phyloP scores from a whole-genome alignment of 1,140 invertebrate species.

The Nephila pilipes region DNA sequence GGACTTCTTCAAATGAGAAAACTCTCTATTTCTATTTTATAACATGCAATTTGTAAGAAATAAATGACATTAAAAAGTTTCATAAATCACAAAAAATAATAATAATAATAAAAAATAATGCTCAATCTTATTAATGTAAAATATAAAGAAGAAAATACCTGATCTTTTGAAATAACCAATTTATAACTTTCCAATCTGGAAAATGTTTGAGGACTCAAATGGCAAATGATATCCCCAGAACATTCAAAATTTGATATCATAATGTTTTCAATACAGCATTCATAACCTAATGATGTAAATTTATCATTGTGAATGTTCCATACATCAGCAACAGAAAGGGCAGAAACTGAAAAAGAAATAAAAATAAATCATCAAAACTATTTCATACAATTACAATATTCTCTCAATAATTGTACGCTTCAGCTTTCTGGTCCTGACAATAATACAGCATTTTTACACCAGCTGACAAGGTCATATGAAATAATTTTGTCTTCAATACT shows the following conservation, averaged over 20 bases:
- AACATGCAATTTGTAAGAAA: too few species aligned
- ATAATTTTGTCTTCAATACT: too few species aligned
- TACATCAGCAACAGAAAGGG: conserved; percentile 3
- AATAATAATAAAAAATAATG: too few species aligned
- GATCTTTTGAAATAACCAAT: conserved; percentile 82
- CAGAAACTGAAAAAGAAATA: conserved; percentile 39
- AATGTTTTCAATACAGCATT: conserved; percentile 56
- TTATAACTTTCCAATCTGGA: conserved; percentile 82
- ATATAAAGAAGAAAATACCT: conserved; percentile 77
- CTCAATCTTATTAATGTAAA: background rate
- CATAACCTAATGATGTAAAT: conserved; percentile 23
- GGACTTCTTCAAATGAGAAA: too few species aligned
- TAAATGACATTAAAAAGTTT: too few species aligned
- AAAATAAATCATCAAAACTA: background rate
- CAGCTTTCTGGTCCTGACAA: too few species aligned
- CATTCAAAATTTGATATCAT: background rate
- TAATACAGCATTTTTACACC: too few species aligned
- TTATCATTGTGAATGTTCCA: conserved; percentile 46
- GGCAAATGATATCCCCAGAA: conserved; percentile 80
- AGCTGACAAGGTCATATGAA: too few species aligned
- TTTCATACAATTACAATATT: too few species aligned
- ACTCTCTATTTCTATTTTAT: too few species aligned
- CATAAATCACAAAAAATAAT: too few species aligned
- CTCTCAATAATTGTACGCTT: too few species aligned
- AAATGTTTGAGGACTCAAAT: conserved; percentile 82